Conservation (phyloP, 2,797 vertebrate genomes). For the Emys orbicularis region DNA sequence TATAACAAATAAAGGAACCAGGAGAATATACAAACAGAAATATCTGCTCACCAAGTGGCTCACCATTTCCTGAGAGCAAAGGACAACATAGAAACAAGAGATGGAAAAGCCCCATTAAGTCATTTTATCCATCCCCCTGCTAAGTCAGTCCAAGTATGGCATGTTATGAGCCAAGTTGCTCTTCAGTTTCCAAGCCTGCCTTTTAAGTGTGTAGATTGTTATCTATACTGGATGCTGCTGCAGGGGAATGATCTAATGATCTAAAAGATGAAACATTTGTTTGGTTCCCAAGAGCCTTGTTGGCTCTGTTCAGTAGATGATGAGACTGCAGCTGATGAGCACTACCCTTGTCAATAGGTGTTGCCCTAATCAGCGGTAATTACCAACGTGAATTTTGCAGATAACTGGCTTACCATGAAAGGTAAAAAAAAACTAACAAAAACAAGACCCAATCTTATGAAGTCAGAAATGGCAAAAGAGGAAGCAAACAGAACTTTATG, state of each 20-base stretch:
- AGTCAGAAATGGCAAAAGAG: constrained; percentile 22
- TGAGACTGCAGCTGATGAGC: not conserved
- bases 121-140: constrained; percentile 31
- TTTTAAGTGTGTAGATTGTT: constrained; percentile 33
- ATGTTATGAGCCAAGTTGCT: constrained; percentile 16
- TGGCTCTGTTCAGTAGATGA: not conserved
- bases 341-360: not conserved
- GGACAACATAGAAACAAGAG: constrained; percentile 62
- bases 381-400: constrained; percentile 8
- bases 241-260: constrained; percentile 24
- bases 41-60: constrained; percentile 51
- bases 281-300: constrained; percentile 8
- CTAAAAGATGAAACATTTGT: constrained; percentile 21
- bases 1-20: constrained; percentile 63
- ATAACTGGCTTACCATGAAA: constrained; percentile 16
- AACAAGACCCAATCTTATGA: not conserved
- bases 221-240: constrained; percentile 42
- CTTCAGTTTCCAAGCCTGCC: constrained; percentile 39
- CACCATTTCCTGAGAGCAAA: constrained; percentile 68
- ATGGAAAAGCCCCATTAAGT: constrained; percentile 67
- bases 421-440: constrained; percentile 10
- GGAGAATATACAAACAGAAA: constrained; percentile 52
- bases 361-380: not conserved
- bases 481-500: not conserved
- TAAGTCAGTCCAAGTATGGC: constrained; percentile 65